Base-by-base conservation (phyloP, 1,140 invertebrate species). In the Pollicipes pollicipes region DNA sequence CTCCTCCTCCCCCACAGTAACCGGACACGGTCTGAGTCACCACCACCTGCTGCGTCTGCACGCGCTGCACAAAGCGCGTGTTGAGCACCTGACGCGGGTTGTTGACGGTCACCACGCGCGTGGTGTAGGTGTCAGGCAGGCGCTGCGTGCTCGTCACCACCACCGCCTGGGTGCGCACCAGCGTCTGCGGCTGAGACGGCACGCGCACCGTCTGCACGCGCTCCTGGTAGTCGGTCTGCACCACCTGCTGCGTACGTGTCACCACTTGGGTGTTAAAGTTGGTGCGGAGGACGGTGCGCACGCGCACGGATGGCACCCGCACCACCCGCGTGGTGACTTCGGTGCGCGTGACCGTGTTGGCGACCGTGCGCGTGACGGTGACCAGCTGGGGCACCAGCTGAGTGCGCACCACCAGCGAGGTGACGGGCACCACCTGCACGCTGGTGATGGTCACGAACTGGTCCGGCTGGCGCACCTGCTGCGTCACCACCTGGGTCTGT, bases 351-450 rank as follows among this genome's bases (percentile, higher is more conserved):
- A 58, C 13, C 21, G 45, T 58, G 45, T 58, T 58, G 45, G 13
- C 45, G 21, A 24, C 21, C 13, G 45, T 58, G 2, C 17, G 8
- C 2, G 45, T 58, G 21, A 58, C 21, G 45, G 45, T 58, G 10
- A 58, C 45, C 6, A 58, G 45, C 2, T 21, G 45, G 10, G 6
- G 45, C 45, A 58, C 45, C 45, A 58, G 45, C 21, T 58, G 45
- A 3, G 45, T 58, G 45, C 13, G 24, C 13, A 58, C 21, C 6
- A 58, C 45, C 45, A 58, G 13, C 2, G 13, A 21, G 45, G 45
- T 58, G 45, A 58, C 45, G 45, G 45, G 45, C 45, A 58, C 45
- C 45, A 58, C 45, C 45, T 58, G 45, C 45, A 58, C 45, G 45
- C 45, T 6, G 45, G 45, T 58, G 45, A 58, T 24, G 45, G 45